Percentiles rank a stretch among this genome's conserved stretches.
phyloP scores from a whole-genome alignment of 1,140 invertebrate species.

The Drosophila equinoxialis region DNA sequence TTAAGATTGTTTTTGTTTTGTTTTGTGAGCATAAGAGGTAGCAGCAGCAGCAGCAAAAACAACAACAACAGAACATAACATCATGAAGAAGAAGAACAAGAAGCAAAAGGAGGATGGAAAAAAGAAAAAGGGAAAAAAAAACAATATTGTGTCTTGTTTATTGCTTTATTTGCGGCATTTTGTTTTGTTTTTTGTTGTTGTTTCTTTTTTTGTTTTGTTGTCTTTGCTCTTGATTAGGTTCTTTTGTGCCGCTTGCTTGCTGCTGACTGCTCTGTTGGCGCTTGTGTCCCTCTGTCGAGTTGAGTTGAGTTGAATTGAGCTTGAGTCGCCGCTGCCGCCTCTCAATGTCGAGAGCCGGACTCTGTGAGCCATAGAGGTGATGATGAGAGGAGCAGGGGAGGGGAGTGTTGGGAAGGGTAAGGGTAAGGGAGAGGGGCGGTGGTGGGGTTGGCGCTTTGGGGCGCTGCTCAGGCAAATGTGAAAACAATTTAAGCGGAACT shows the following conservation, averaged over 20 bases:
- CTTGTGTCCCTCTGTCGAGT: slow-evolving; percentile 46
- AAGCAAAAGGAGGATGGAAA: not conserved
- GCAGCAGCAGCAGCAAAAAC: not conserved
- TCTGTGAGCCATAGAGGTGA: no score
- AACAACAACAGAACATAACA: no score
- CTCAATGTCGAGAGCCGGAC: not conserved
- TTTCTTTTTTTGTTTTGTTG: not conserved
- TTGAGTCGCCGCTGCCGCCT: not conserved
- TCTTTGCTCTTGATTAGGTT: slow-evolving; percentile 76
- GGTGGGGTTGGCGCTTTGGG: slow-evolving; percentile 27
- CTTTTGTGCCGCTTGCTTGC: slow-evolving; percentile 58
- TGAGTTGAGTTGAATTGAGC: not conserved
- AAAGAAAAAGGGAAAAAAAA: slow-evolving; percentile 35
- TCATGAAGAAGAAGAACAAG: not conserved
- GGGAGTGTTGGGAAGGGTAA: no score
- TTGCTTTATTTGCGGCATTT: slow-evolving; percentile 72
- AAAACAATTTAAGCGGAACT: slow-evolving; percentile 79
- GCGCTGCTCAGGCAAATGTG: slow-evolving; percentile 57
- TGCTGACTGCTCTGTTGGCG: slow-evolving; percentile 17
- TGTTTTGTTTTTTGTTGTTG: slow-evolving; percentile 4
- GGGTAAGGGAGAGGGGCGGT: no score
- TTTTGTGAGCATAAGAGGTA: slow-evolving; percentile 20
- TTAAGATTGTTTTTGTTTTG: slow-evolving; percentile 42
- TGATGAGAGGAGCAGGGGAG: not conserved
- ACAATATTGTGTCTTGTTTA: slow-evolving; percentile 79